A percentile compares a stretch with the other conserved stretches of the same genome.
Conservation (phyloP, 2,113 vertebrate genomes). For the Grus americana region DNA sequence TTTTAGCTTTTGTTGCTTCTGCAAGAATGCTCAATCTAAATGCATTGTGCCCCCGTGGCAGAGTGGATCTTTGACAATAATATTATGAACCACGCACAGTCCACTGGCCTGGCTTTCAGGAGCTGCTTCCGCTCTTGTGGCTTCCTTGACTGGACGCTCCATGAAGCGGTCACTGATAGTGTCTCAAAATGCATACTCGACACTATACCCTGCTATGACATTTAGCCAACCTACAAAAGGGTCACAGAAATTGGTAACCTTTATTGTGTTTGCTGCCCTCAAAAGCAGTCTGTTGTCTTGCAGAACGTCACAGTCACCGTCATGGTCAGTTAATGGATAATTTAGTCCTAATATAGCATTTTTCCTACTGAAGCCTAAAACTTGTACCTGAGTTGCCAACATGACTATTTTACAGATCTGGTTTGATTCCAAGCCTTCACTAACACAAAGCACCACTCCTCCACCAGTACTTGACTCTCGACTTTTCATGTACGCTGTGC, state of each 20-base stretch:
- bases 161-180: rapidly evolving
- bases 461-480: background rate
- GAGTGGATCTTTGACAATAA: background rate
- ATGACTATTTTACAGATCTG: background rate
- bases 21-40: background rate
- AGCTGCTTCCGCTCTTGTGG: background rate
- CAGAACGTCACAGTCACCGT: background rate
- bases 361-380: background rate
- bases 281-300: background rate
- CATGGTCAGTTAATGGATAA: background rate
- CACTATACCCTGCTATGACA: background rate
- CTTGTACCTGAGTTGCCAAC: background rate
- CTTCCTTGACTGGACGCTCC: background rate
- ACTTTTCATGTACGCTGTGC: background rate
- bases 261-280: background rate
- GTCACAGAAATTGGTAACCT: background rate
- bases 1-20: background rate
- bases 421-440: background rate
- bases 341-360: background rate
- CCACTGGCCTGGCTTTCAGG: background rate
- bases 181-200: background rate
- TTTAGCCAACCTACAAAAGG: background rate
- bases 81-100: rapidly evolving
- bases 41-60: rapidly evolving
- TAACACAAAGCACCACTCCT: background rate